Conservation (phyloP, 2,113 vertebrate genomes). For the Boulengeromyrus knoepffleri region DNA sequence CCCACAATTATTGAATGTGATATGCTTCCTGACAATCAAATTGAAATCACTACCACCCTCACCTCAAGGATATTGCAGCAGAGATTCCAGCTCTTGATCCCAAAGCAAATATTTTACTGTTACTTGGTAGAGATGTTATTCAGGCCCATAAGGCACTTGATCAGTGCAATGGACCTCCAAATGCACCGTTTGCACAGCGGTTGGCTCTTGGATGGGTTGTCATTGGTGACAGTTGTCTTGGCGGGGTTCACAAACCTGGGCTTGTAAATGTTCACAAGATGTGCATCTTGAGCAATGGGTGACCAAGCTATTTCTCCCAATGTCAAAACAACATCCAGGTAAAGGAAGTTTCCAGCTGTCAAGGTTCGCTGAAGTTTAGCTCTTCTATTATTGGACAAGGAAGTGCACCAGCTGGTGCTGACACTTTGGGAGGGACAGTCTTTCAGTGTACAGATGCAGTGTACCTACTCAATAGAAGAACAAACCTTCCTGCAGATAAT, state of each 20-base stretch:
- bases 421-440: neutral
- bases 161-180: neutral
- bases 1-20: slow-evolving; percentile 12
- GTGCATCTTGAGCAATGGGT: neutral
- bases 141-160: neutral
- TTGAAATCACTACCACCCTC: neutral
- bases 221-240: neutral
- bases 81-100: neutral
- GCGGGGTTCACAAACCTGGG: neutral
- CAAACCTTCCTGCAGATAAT: neutral
- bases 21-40: neutral
- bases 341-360: neutral
- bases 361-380: neutral
- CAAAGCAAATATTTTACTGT: neutral
- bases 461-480: neutral
- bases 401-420: neutral
- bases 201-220: neutral
- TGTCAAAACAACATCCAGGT: neutral
- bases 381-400: neutral
- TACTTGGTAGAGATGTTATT: slow-evolving; percentile 13
- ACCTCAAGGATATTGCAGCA: slow-evolving; percentile 1
- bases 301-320: neutral
- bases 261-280: neutral
- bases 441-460: neutral
- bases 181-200: neutral